Conservation (phyloP, 2,113 vertebrate genomes). For the Machaerirhynchus nigripectus region DNA sequence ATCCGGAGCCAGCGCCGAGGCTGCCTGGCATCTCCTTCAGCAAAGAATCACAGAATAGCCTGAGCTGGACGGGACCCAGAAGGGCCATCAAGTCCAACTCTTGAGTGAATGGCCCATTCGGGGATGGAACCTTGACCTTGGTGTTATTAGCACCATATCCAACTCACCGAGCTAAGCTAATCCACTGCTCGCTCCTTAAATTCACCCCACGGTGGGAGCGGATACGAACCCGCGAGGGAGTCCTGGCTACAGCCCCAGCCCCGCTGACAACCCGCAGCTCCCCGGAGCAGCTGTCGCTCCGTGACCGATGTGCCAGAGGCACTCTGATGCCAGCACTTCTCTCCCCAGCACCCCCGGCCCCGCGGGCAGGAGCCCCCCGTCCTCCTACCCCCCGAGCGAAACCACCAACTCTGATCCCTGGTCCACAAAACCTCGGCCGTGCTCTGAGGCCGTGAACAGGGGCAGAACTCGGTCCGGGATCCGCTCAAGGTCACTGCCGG, state of each 20-base stretch:
- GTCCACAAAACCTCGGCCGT: neutral
- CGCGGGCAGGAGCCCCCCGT: too few relatives aligned
- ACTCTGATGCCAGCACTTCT: neutral
- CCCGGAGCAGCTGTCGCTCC: neutral
- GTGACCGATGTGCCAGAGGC: neutral
- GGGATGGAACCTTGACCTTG: neutral
- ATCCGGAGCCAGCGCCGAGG: neutral
- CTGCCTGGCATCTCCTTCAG: neutral
- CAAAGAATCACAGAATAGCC: neutral
- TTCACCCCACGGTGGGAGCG: rapidly evolving
- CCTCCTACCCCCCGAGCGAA: too few relatives aligned
- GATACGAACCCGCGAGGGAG: neutral
- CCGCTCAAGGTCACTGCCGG: slow-evolving; percentile 9
- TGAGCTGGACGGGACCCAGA: neutral
- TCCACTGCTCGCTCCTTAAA: neutral
- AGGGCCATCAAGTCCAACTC: neutral
- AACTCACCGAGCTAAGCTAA: neutral
- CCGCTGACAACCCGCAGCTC: neutral
- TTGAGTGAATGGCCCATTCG: neutral
- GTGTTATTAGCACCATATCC: neutral
- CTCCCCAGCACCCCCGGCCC: neutral
- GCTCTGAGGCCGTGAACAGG: neutral
- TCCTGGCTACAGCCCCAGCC: rapidly evolving
- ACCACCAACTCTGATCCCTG: rapidly evolving
- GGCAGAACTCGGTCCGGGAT: neutral